Conservation (phyloP, 2,888 invertebrate genomes). For the Agriopis marginaria region DNA sequence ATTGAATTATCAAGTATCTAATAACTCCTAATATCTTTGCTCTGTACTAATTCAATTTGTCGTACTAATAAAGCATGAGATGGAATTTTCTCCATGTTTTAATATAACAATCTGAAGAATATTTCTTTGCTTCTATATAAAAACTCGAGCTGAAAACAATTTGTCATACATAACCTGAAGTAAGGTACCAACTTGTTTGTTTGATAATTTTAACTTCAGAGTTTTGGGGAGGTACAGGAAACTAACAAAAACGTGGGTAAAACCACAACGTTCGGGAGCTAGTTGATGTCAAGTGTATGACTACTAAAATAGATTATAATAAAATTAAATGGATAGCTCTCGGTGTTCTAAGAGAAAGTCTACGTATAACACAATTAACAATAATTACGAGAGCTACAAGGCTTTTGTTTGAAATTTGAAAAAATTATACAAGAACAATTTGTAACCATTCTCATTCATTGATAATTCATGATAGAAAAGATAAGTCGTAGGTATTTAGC, state of each 20-base stretch:
- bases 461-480: too few species aligned
- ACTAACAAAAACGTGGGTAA: background rate
- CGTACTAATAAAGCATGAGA: slow-evolving; percentile 30
- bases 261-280: too few species aligned
- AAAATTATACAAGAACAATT: too few species aligned
- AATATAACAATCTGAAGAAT: slow-evolving; percentile 3
- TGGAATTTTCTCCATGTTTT: slow-evolving; percentile 9
- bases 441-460: too few species aligned
- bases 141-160: background rate
- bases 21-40: slow-evolving; percentile 41
- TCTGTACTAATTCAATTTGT: slow-evolving; percentile 48
- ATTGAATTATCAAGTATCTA: slow-evolving; percentile 35
- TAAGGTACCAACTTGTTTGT: background rate
- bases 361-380: too few species aligned
- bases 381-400: too few species aligned
- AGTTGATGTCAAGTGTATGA: too few species aligned
- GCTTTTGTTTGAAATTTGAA: too few species aligned
- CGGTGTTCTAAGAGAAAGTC: too few species aligned
- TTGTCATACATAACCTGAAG: background rate
- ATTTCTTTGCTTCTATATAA: background rate
- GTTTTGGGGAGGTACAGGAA: background rate
- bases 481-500: too few species aligned
- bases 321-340: too few species aligned
- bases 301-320: too few species aligned
- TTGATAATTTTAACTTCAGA: background rate